Percentiles rank a stretch among this genome's conserved stretches.
Evolutionary conservation across 2,113 vertebrate genomes (phyloP).

Genomic region (Neodon shergylaensis): DNA sequence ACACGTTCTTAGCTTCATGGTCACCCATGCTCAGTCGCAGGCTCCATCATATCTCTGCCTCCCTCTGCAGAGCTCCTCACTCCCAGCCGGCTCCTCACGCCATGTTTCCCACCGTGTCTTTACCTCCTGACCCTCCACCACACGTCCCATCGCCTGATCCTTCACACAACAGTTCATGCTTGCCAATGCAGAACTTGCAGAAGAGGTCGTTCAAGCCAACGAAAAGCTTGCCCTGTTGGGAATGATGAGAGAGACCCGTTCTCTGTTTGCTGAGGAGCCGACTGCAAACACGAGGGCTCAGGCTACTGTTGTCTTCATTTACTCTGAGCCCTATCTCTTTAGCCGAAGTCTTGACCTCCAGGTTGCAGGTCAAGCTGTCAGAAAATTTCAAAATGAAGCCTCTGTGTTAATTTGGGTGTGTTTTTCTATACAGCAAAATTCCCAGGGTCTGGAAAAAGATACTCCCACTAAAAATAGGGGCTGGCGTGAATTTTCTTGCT

Average conservation of each 20-base stretch:
- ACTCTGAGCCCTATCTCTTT: constrained; percentile 61
- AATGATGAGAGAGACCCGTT: constrained; percentile 42
- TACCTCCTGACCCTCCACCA: background rate
- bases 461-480: background rate
- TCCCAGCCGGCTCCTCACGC: background rate
- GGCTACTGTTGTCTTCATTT: constrained; percentile 59
- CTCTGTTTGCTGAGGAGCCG: constrained; percentile 51
- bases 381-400: constrained; percentile 55
- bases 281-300: constrained; percentile 46
- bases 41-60: background rate
- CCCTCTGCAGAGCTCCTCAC: background rate
- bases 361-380: constrained; percentile 52
- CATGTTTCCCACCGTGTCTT: background rate
- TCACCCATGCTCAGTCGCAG: background rate
- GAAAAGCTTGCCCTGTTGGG: constrained; percentile 27
- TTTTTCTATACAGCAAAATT: background rate
- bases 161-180: background rate
- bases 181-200: constrained; percentile 40
- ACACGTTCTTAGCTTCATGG: background rate
- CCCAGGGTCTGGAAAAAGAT: background rate
- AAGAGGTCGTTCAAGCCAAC: background rate
- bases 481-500: constrained; percentile 34
- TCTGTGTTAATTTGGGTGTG: background rate
- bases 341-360: constrained; percentile 42
- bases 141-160: background rate